Conservation (phyloP, 2,888 invertebrate species). For the Heteropelma amictum region DNA sequence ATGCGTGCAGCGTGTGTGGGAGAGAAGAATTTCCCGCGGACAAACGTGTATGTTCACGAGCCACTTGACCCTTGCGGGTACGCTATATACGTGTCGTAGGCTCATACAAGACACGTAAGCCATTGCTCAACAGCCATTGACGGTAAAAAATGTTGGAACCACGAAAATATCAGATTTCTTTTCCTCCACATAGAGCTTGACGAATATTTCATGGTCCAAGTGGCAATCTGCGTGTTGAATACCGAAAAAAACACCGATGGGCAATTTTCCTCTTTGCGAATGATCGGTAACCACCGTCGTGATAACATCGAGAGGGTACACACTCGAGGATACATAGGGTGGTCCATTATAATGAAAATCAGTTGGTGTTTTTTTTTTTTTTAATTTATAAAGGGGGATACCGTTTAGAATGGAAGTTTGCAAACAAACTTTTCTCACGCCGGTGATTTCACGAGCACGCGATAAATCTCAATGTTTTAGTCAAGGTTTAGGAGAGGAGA, state of each 20-base stretch:
- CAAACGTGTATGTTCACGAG: conserved; percentile 25
- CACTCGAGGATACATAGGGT: too few species aligned
- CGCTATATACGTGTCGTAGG: neutral
- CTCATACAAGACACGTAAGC: neutral
- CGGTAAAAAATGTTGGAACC: neutral
- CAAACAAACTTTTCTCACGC: conserved; percentile 43
- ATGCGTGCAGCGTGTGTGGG: neutral
- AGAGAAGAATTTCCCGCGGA: conserved; percentile 10
- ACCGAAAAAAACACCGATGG: neutral
- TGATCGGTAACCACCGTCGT: too few species aligned
- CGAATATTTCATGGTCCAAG: neutral
- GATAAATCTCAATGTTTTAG: conserved; percentile 33
- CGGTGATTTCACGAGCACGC: conserved; percentile 43
- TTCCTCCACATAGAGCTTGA: too few species aligned
- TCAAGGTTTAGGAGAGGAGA: conserved; percentile 1
- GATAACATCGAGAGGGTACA: too few species aligned
- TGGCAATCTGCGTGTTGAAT: neutral
- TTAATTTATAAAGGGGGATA: neutral
- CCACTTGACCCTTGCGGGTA: conserved; percentile 10
- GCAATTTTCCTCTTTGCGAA: neutral
- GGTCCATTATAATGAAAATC: too few species aligned
- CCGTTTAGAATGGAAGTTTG: neutral
- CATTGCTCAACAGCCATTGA: neutral
- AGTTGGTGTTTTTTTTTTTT: neutral
- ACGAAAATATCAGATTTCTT: neutral